phyloP scores from a whole-genome alignment of 2,113 vertebrate genomes.

The Apteryx mantelli region DNA sequence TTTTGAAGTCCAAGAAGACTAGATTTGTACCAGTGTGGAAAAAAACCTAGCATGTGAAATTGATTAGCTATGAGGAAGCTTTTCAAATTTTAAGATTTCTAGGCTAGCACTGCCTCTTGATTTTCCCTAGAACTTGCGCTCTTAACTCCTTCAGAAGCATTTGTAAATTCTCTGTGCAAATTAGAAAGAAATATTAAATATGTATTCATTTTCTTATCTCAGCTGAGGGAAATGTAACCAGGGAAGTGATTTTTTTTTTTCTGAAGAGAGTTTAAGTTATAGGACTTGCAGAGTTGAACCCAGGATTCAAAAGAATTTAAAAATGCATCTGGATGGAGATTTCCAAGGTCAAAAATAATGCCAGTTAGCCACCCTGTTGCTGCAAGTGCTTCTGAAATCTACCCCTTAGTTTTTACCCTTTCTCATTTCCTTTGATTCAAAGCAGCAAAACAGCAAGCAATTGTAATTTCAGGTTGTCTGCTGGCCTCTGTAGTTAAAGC shows the following conservation, averaged over 20 bases:
- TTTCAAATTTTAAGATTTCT: slow-evolving; percentile 12
- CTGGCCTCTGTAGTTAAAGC: neutral
- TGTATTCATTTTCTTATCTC: neutral
- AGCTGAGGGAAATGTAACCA: neutral
- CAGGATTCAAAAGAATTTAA: neutral
- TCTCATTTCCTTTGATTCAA: neutral
- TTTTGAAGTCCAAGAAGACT: slow-evolving; percentile 5
- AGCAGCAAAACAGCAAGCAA: neutral
- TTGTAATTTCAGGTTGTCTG: neutral
- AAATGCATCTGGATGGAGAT: neutral
- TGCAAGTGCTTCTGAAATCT: neutral
- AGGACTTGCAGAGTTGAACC: neutral
- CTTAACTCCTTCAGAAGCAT: neutral
- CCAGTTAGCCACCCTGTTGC: neutral
- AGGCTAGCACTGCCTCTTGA: rapidly evolving
- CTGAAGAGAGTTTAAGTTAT: neutral
- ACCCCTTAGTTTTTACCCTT: neutral
- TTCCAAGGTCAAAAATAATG: neutral
- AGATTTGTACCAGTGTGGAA: neutral
- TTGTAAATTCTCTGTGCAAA: neutral
- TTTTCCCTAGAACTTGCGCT: neutral
- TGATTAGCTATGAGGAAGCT: neutral
- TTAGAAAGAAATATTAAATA: neutral
- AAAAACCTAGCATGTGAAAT: neutral
- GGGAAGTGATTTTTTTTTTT: slow-evolving; percentile 1